Percentiles rank a stretch among this genome's conserved stretches.
Conservation (phyloP, 2,113 vertebrate genomes). For the Entomyzon cyanotis region DNA sequence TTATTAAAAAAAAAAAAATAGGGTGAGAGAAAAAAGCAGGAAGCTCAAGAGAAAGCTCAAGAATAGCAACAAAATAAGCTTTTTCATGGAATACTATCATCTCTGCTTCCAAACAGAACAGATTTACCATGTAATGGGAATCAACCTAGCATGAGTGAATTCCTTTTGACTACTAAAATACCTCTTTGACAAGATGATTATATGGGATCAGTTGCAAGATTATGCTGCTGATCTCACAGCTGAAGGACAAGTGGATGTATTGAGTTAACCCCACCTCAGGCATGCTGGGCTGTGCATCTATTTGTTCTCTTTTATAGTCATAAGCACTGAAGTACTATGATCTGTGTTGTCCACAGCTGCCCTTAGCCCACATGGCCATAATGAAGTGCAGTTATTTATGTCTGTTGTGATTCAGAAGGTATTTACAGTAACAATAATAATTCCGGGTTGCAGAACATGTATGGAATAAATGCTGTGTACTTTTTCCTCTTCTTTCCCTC, state of each 20-base stretch:
- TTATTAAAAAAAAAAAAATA: too few species aligned
- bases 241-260: constrained; percentile 12
- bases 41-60: background rate
- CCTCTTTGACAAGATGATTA: constrained; percentile 56
- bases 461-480: background rate
- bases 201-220: constrained; percentile 32
- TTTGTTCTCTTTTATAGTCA: background rate
- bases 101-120: background rate
- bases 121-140: constrained; percentile 16
- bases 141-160: constrained; percentile 32
- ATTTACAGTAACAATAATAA: background rate
- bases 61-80: background rate
- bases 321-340: background rate
- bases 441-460: background rate
- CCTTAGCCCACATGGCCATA: background rate
- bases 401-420: background rate
- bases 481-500: background rate
- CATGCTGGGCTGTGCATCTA: background rate
- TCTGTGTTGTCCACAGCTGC: background rate
- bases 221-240: constrained; percentile 34
- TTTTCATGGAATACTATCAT: background rate
- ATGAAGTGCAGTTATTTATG: background rate
- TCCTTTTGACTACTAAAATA: constrained; percentile 42
- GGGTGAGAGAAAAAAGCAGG: accelerated
- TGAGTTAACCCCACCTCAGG: background rate